These are phyloP conservation scores for Ceratina australensis DNA, from an alignment of 1,140 invertebrate genomes.

Conservation along the genomic window DNA sequence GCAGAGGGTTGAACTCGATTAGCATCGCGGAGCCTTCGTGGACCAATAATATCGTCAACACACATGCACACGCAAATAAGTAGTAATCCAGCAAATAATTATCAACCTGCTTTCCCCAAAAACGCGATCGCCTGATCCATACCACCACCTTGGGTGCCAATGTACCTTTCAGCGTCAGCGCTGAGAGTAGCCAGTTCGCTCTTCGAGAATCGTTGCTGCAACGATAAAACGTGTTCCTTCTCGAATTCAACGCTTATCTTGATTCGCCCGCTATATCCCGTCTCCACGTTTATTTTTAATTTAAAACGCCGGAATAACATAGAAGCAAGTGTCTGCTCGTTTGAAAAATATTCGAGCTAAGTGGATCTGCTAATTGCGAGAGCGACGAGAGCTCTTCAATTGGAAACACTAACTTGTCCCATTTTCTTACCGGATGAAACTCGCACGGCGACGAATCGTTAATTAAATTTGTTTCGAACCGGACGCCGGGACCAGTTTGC, in stretches of 20 bases:
- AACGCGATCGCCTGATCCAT: constrained; percentile 99
- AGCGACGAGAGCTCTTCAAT: not conserved
- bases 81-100: not conserved
- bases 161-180: constrained; percentile 93
- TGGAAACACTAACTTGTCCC: not conserved
- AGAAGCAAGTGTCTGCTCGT: not conserved
- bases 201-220: constrained; percentile 81
- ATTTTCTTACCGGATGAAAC: not conserved
- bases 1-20: constrained; percentile 96
- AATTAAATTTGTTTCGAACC: constrained; percentile 1
- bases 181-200: constrained; percentile 91
- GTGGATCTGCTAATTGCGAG: not conserved
- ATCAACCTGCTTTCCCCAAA: constrained; percentile 89
- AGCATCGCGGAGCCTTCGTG: constrained; percentile 88
- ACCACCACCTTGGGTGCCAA: constrained; percentile 97
- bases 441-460: not conserved
- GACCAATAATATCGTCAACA: not conserved
- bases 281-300: not conserved
- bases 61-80: not conserved
- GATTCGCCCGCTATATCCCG: not conserved
- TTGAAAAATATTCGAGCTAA: not conserved
- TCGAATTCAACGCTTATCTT: not conserved
- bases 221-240: not conserved
- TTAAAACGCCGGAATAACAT: not conserved
- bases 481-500: not conserved